Evolutionary conservation across 2,113 vertebrate genomes (phyloP).

Genomic region (Colaptes auratus): DNA sequence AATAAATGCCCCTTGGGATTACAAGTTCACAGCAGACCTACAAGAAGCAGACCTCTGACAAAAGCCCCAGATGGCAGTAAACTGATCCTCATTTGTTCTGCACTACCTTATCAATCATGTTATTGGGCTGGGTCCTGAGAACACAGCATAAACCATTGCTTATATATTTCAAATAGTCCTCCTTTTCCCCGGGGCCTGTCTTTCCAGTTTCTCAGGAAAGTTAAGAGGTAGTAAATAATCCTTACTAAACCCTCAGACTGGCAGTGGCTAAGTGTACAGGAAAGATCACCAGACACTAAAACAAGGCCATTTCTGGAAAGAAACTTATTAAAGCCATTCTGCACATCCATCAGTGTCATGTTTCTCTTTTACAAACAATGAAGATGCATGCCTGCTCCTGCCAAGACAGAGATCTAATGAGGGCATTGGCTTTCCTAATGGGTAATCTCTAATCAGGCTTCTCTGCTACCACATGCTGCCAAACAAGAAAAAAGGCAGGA

Average conservation of each 20-base stretch:
- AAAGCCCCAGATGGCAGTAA: neutral
- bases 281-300: neutral
- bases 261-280: accelerated
- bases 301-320: neutral
- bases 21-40: neutral
- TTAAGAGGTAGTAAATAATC: neutral
- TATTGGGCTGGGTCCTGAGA: neutral
- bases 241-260: neutral
- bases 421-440: conserved; percentile 37
- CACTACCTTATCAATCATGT: neutral
- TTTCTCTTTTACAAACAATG: neutral
- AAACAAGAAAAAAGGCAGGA: neutral
- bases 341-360: neutral
- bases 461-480: conserved; percentile 15
- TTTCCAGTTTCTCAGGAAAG: neutral
- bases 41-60: neutral
- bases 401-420: conserved; percentile 27
- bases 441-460: conserved; percentile 42
- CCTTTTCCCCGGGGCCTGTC: neutral
- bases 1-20: neutral
- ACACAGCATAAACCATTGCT: neutral
- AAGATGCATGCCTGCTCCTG: conserved; percentile 23
- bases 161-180: neutral
- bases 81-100: neutral
- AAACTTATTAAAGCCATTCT: neutral